Base-by-base conservation (phyloP, 2,888 invertebrate genomes). In the Melanchra persicariae region DNA sequence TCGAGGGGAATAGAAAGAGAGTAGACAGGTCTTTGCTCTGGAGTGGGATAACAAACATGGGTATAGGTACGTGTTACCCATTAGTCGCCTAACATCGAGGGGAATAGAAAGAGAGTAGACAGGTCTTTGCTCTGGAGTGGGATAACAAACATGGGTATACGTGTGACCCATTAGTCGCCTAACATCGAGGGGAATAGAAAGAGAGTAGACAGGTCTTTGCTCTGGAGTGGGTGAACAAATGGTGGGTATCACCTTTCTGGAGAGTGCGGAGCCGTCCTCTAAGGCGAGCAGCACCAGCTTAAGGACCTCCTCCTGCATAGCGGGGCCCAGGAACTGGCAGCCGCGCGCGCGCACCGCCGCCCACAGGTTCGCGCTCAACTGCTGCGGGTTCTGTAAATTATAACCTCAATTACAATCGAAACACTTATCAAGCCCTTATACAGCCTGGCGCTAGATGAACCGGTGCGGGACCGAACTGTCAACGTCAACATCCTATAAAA, bases 301-400 rank as follows among this genome's bases (percentile, higher is more conserved):
- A 47, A 99, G 96, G 65, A 99, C 99, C 94, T 99, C 99, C 92
- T 99, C 99, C 96, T 99, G 99, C 99, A 99, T 99, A 34, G 99
- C 99, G 84, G 99, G 99, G 10, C 99, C 99, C 43, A 99, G 97
- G 95, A 99, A 99, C 95, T 99, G 99, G 90, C 99, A 99, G 62
- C 99, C 99, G 70, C 99, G 97, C 0, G 99, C 98, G 58, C 99
- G 96, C 15, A 99, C 99, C 37, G 99, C 99, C 54, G 99, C 99
- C 99, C 99, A 99, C 55, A 99, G 95, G 93, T 99, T 99, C 10
- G 99, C 98, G 72, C 97, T 97, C 60, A 99, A 95, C 92, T 99
- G 99, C 90, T 99, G 99, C 1, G 99, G 98, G 95, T 99, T 99
- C 96, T 99, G 81, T 0, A 70, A 51, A 63, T 9, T 43, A 49